phyloP scores from a whole-genome alignment of 2,113 vertebrate species.

The Caranx melampygus region DNA sequence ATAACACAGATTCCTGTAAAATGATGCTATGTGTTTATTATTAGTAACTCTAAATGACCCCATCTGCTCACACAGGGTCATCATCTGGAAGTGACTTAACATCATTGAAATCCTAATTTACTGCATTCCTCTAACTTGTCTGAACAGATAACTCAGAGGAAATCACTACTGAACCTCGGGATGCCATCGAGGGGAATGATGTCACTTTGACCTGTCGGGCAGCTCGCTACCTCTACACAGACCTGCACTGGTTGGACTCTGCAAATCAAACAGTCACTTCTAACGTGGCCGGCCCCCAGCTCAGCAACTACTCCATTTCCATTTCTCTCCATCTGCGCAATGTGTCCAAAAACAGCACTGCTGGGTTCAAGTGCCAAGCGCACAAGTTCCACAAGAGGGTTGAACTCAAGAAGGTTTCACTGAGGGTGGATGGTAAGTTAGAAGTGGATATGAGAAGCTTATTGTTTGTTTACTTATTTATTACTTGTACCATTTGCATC shows the following conservation, averaged over 20 bases:
- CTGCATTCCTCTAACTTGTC: conserved; percentile 31
- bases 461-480: background rate
- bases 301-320: conserved; percentile 82
- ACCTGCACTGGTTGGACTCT: conserved; percentile 85
- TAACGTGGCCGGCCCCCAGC: conserved; percentile 38
- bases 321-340: conserved; percentile 82
- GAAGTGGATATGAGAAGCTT: conserved; percentile 4
- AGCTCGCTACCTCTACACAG: conserved; percentile 86
- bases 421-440: conserved; percentile 84
- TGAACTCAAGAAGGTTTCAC: conserved; percentile 71
- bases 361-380: conserved; percentile 85
- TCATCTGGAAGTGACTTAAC: background rate
- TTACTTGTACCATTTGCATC: background rate
- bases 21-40: conserved; percentile 3
- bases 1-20: background rate
- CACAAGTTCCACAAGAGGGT: conserved; percentile 73
- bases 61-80: background rate
- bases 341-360: conserved; percentile 77
- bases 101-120: background rate
- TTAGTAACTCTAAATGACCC: background rate
- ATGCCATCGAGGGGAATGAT: conserved; percentile 81
- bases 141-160: conserved; percentile 80
- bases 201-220: conserved; percentile 85
- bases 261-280: conserved; percentile 63
- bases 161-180: conserved; percentile 76